Evolutionary conservation across 2,113 vertebrate species (phyloP), one percentile per base, ranked within the genome.

Genomic region (Lathamus discolor): DNA sequence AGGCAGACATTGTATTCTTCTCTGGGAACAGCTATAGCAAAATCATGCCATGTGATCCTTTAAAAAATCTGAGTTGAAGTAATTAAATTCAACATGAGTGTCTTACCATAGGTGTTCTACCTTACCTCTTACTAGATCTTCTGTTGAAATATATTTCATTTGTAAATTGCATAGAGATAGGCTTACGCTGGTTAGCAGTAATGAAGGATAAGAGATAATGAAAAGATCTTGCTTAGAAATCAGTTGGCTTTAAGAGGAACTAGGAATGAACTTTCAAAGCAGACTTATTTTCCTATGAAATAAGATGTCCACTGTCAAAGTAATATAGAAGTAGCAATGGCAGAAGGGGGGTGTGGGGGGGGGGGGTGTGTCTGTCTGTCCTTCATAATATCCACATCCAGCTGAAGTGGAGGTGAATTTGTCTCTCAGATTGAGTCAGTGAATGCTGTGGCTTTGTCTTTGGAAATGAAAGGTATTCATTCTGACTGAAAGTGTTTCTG

Each of bases 191-290:
- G 17, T 90, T 77, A 83, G 39, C 76, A 86, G 39, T 74, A 93
- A 48, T 33, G 37, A 93, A 90, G 64, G 79, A 83, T 39, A 83
- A 83, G 64, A 86, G 54, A 46, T 77, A 77, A 94, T 39, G 29
- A 82, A 85, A 91, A 85, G 86, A 13, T 63, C n/a, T 49, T 94
- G 11, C 75, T 73, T 74, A 66, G 59, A 95, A 94, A 80, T 76
- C 85, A 83, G 85, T 46, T 83, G 3, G 13, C 57, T 90, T 72
- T 90, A 57, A 70, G 31, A 88, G 17, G 31, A 90, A 33, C 54
- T 77, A 66, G 7, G 33, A 87, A 76, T 59, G 17, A 82, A 67
- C 46, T 90, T 95, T 43, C 52, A 93, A 80, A 73, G 28, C 23
- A 77, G n/a, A 17, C 11, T 84, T 92, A 39, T 84, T 90, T 48